These are phyloP conservation scores for Rhopilema esculentum DNA, from an alignment of 30 jellyfish, hydroid and myxozoan genomes.

Conservation along the genomic window DNA sequence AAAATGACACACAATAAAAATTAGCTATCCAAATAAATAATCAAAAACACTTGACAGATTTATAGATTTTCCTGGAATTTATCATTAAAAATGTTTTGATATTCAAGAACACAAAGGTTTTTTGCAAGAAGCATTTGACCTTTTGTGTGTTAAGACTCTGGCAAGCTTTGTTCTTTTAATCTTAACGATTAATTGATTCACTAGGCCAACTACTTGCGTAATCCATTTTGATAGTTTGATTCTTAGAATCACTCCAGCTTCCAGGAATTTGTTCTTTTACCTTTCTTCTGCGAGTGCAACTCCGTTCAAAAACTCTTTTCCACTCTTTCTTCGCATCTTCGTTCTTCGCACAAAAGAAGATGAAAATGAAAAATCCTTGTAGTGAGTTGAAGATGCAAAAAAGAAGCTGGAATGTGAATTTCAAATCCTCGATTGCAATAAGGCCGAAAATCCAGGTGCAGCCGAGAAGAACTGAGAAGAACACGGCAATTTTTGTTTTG, in stretches of 20 bases:
- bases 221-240: slow-evolving; percentile 7
- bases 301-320: slow-evolving; percentile 2
- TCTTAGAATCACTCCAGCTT: background rate
- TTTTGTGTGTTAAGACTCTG: no score
- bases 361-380: slow-evolving; percentile 69
- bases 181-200: background rate
- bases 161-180: no score
- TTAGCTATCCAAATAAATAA: no score
- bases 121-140: no score
- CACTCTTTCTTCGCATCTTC: slow-evolving; percentile 56
- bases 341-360: slow-evolving; percentile 42
- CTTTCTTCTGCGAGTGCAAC: background rate
- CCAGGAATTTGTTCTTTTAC: background rate
- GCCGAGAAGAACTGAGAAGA: slow-evolving; percentile 49
- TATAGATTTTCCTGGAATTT: no score
- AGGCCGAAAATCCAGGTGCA: slow-evolving; percentile 68
- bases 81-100: no score
- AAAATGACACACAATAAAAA: no score
- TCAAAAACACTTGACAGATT: no score
- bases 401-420: slow-evolving; percentile 32
- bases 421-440: slow-evolving; percentile 35
- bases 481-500: slow-evolving; percentile 53
- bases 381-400: slow-evolving; percentile 63
- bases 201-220: background rate
- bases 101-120: no score